Percentiles rank a stretch among this genome's conserved stretches.
These are phyloP conservation scores for Orthonyx spaldingii DNA, from an alignment of 2,113 vertebrate species.

Conservation along the genomic window DNA sequence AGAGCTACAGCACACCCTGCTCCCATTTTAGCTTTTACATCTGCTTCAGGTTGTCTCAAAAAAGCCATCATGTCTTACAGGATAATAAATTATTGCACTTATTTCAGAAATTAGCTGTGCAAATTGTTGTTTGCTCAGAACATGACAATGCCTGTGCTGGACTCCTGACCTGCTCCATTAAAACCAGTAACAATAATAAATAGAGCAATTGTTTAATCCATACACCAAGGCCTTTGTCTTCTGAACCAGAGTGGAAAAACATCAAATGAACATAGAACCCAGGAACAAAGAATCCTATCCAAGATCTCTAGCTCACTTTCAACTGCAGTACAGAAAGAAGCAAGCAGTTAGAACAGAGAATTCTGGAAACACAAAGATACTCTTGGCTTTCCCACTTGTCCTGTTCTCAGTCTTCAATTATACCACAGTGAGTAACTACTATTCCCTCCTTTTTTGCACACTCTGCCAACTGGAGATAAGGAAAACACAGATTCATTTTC, in stretches of 20 bases:
- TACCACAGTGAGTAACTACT: neutral
- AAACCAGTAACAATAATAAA: conserved; percentile 21
- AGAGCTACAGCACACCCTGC: neutral
- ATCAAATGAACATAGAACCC: conserved; percentile 23
- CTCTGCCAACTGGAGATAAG: neutral
- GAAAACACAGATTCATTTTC: neutral
- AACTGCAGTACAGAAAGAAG: conserved; percentile 8
- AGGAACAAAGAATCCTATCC: conserved; percentile 45
- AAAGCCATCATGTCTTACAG: neutral
- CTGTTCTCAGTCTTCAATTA: neutral
- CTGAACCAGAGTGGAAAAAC: conserved; percentile 30
- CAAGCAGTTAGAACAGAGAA: neutral
- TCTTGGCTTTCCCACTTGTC: neutral
- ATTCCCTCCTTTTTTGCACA: neutral
- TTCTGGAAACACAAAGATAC: neutral
- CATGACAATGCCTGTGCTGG: neutral
- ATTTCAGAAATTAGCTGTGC: neutral
- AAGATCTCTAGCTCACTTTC: neutral
- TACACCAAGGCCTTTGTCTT: conserved; percentile 59
- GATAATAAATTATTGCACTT: neutral
- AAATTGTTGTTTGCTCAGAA: neutral
- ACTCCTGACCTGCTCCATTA: neutral
- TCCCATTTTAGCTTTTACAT: neutral
- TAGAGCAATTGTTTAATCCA: conserved; percentile 9
- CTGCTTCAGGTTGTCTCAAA: neutral